Evolutionary conservation across 2,888 invertebrate species (phyloP).

Genomic region (Tuberolachnus salignus): DNA sequence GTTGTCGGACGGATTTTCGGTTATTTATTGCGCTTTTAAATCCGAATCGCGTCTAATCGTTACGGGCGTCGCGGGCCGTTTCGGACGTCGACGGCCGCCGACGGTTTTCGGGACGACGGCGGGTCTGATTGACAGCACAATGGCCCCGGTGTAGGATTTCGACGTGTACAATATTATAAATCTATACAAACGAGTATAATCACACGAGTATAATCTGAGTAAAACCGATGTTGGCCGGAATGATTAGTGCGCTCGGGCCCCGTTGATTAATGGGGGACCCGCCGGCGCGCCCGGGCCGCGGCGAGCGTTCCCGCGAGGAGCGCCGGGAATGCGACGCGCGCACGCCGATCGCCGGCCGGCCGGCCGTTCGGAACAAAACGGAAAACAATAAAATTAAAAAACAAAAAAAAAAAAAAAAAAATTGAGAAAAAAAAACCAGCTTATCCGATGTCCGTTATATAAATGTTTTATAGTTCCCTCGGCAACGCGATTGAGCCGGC

Average conservation of each 20-base stretch:
- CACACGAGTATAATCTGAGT: too few species aligned
- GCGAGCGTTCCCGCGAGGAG: neutral
- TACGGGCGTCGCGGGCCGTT: neutral
- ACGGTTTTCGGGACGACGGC: neutral
- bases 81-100: too few species aligned
- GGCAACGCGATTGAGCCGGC: neutral
- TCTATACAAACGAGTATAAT: too few species aligned
- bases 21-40: too few species aligned
- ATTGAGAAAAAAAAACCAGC: neutral
- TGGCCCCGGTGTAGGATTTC: neutral
- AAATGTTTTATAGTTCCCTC: too few species aligned
- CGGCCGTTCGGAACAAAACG: too few species aligned
- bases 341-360: neutral
- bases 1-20: too few species aligned
- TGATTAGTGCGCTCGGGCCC: conserved; percentile 38
- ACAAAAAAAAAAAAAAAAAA: neutral
- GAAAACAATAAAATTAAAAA: too few species aligned
- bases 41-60: neutral
- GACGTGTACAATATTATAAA: neutral
- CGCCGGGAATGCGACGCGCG: conserved; percentile 34
- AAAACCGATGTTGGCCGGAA: conserved; percentile 25
- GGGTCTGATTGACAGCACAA: conserved; percentile 52
- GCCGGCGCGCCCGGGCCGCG: neutral
- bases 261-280: conserved; percentile 45
- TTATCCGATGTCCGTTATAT: too few species aligned